Evolutionary conservation across 2,797 vertebrate species (phyloP).

Genomic region (Nothura maculosa): DNA sequence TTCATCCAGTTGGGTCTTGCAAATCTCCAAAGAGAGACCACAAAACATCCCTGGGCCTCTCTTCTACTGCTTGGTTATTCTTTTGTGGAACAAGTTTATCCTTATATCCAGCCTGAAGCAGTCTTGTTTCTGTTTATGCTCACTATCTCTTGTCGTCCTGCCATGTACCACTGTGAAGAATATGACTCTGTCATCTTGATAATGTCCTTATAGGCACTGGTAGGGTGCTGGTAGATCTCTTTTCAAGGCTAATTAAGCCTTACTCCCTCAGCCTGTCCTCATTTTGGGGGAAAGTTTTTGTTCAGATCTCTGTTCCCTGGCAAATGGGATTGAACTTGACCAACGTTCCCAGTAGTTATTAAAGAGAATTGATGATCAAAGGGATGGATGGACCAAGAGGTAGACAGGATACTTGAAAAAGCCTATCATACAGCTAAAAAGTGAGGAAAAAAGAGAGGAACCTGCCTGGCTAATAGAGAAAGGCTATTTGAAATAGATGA

Average conservation of each 20-base stretch:
- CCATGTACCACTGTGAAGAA: background rate
- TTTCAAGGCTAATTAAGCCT: background rate
- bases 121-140: background rate
- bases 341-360: background rate
- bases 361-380: background rate
- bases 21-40: background rate
- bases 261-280: background rate
- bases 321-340: background rate
- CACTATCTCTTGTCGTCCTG: background rate
- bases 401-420: conserved; percentile 1
- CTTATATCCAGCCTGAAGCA: background rate
- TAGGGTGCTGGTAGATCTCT: background rate
- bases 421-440: background rate
- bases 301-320: background rate
- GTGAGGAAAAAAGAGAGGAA: background rate
- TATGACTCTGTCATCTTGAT: background rate
- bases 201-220: background rate
- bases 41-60: background rate
- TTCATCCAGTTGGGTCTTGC: background rate
- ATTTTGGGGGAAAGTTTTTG: background rate
- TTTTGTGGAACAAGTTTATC: background rate
- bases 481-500: conserved; percentile 2
- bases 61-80: too few relatives aligned
- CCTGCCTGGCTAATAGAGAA: background rate
- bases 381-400: background rate